Evolutionary conservation across 2,113 vertebrate genomes (phyloP).

Genomic region (Cyprinodon tularosa): DNA sequence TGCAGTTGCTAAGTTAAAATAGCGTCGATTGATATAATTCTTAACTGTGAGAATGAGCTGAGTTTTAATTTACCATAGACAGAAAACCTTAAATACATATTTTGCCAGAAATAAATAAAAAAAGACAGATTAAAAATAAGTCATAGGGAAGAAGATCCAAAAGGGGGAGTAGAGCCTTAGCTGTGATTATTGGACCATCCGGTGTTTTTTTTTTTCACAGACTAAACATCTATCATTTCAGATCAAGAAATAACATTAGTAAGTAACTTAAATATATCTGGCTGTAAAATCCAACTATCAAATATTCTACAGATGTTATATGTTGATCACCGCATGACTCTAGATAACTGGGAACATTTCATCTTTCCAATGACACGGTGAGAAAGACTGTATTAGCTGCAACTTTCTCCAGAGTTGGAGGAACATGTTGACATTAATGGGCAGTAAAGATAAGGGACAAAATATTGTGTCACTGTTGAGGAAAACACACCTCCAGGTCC

Average conservation of each 20-base stretch:
- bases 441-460: not conserved
- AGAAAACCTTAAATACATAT: not conserved
- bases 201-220: not conserved
- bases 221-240: no score
- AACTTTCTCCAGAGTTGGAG: no score
- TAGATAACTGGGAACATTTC: not conserved
- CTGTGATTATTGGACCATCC: not conserved
- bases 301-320: not conserved
- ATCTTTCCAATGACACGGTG: not conserved
- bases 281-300: not conserved
- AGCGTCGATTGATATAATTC: not conserved
- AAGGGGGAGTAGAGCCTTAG: not conserved
- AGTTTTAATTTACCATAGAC: not conserved
- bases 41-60: not conserved
- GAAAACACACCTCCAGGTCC: not conserved
- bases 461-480: not conserved
- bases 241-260: not conserved
- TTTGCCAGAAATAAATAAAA: not conserved
- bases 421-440: no score
- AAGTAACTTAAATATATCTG: not conserved
- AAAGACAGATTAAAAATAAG: not conserved
- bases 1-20: not conserved
- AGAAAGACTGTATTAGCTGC: not conserved
- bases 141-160: no score
- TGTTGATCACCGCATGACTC: not conserved